Conservation (phyloP, 2,797 vertebrate genomes). For the Tangara arthus region DNA sequence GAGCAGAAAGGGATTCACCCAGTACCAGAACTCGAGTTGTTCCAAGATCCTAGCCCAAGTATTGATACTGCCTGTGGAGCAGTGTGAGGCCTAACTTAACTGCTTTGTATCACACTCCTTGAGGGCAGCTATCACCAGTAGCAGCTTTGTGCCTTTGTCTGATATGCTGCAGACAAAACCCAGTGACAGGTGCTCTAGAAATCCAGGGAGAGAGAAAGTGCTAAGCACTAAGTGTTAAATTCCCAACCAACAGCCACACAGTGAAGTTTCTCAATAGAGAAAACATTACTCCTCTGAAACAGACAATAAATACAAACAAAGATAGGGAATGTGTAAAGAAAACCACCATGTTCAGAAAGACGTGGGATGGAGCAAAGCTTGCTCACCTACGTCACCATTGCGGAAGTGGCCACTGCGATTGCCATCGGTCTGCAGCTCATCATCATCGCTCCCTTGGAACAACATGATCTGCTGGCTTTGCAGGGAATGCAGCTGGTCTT, state of each 20-base stretch:
- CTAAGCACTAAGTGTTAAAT: not conserved
- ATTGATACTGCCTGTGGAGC: not conserved
- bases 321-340: not conserved
- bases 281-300: not conserved
- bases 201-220: not conserved
- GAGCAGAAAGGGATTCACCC: not conserved
- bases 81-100: not conserved
- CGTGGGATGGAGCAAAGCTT: no score
- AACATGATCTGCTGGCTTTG: not conserved
- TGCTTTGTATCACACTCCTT: not conserved
- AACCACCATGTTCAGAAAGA: not conserved
- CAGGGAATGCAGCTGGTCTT: conserved; percentile 45
- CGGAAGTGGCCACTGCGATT: conserved; percentile 26
- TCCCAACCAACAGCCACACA: not conserved
- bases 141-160: not conserved
- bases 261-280: not conserved
- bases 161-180: not conserved
- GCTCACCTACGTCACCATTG: not conserved
- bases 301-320: not conserved
- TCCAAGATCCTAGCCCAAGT: not conserved
- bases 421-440: conserved; percentile 72
- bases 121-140: not conserved
- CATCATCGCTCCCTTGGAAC: accelerated
- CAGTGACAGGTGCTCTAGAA: not conserved
- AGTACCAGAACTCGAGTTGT: not conserved